These are phyloP conservation scores for Aythya baeri DNA, from an alignment of 2,113 vertebrate genomes.

Conservation along the genomic window DNA sequence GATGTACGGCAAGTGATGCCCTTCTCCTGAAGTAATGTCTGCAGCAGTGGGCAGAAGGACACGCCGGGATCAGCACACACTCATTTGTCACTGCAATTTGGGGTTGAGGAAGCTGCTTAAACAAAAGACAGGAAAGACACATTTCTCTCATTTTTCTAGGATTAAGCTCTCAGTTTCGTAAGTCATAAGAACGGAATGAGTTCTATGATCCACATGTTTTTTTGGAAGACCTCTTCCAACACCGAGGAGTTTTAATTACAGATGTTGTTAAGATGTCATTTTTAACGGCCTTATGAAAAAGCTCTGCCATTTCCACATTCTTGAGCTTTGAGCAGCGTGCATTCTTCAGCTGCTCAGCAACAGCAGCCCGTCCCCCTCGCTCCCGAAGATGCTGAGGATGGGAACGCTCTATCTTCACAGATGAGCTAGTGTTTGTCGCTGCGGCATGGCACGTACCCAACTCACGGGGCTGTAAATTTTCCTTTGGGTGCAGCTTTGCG, in stretches of 20 bases:
- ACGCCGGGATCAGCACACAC: not conserved
- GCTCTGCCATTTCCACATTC: conserved; percentile 46
- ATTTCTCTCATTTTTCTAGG: conserved; percentile 23
- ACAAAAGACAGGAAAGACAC: not conserved
- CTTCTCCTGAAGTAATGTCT: not conserved
- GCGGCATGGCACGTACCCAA: not conserved
- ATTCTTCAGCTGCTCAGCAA: conserved; percentile 44
- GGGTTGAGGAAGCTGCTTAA: not conserved
- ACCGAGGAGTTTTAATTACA: conserved; percentile 60
- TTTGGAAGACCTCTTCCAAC: conserved; percentile 11
- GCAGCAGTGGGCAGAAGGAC: not conserved
- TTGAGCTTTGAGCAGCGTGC: conserved; percentile 20
- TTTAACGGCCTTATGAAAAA: conserved; percentile 28
- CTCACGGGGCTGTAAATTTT: conserved; percentile 1
- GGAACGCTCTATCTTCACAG: conserved; percentile 10
- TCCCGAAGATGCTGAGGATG: conserved; percentile 5
- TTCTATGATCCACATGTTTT: conserved; percentile 32
- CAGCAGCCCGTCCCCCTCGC: not conserved
- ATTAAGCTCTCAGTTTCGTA: conserved; percentile 26
- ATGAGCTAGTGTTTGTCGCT: conserved; percentile 1
- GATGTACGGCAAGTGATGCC: not conserved
- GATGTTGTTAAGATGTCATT: conserved; percentile 62
- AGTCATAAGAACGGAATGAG: conserved; percentile 44
- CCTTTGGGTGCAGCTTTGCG: not conserved
- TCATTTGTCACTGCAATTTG: not conserved